A percentile compares a stretch with the other conserved stretches of the same genome.
Evolutionary conservation across 2,888 invertebrate genomes (phyloP).

Genomic region (Pollenia angustigena): DNA sequence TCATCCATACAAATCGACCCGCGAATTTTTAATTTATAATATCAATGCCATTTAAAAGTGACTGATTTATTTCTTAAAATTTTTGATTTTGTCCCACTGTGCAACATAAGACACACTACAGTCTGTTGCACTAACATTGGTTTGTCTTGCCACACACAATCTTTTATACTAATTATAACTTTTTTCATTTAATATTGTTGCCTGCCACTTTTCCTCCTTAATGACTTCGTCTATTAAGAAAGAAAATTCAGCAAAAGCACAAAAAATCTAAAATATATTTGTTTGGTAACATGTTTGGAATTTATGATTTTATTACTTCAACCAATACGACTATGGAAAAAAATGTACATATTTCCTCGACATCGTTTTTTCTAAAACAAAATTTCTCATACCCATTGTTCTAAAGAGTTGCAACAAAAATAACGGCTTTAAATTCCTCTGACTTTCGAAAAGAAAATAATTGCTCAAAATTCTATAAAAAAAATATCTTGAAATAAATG

Average conservation of each 20-base stretch:
- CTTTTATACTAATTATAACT: slow-evolving; percentile 70
- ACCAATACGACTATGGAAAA: background rate
- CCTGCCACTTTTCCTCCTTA: slow-evolving; percentile 63
- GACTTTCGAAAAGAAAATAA: slow-evolving; percentile 53
- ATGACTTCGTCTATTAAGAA: slow-evolving; percentile 69
- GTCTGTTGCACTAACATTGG: background rate
- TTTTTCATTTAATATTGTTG: slow-evolving; percentile 54
- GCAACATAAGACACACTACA: background rate
- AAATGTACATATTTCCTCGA: background rate
- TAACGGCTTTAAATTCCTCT: slow-evolving; percentile 57
- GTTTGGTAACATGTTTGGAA: slow-evolving; percentile 70
- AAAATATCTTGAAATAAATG: slow-evolving; percentile 7
- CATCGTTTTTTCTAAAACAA: background rate
- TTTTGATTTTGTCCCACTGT: too few relatives aligned
- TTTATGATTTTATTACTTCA: slow-evolving; percentile 72
- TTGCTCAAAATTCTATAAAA: slow-evolving; percentile 21
- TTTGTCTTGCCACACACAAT: slow-evolving; percentile 19
- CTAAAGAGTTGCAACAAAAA: slow-evolving; percentile 1
- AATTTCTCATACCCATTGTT: slow-evolving; percentile 26
- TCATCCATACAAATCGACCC: too few relatives aligned
- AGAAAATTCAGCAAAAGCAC: slow-evolving; percentile 51
- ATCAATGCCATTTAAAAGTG: too few relatives aligned
- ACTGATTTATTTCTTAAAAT: too few relatives aligned
- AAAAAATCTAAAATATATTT: slow-evolving; percentile 65
- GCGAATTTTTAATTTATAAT: too few relatives aligned